Conservation (phyloP, 2,797 vertebrate species). For the Galago senegalensis region DNA sequence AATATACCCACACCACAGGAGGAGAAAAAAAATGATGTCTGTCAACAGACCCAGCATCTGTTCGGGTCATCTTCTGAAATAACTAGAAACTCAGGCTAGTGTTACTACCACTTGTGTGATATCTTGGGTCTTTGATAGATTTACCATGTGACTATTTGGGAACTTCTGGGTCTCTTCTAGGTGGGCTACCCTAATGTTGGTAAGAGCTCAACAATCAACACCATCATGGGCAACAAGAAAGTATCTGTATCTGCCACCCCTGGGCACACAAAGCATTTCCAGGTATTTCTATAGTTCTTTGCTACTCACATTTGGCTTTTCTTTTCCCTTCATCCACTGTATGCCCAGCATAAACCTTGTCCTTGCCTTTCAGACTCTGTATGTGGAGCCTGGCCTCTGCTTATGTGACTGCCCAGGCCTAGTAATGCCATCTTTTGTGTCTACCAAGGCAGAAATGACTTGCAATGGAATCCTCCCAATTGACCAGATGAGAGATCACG, state of each 20-base stretch:
- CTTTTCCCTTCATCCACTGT: not conserved
- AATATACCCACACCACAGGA: not conserved
- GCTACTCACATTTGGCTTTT: not conserved
- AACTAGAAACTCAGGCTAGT: rapidly evolving
- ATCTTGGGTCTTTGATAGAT: not conserved
- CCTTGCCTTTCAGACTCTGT: constrained; percentile 93
- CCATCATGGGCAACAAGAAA: constrained; percentile 97
- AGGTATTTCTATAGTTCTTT: constrained; percentile 90
- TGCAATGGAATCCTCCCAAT: constrained; percentile 97
- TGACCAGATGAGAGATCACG: constrained; percentile 98
- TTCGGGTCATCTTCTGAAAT: not conserved
- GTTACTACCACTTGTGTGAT: not conserved
- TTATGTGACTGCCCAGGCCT: constrained; percentile 98
- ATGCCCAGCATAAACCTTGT: not conserved
- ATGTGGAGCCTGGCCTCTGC: constrained; percentile 95
- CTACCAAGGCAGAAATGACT: constrained; percentile 99
- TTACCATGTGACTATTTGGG: not conserved
- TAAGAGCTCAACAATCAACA: constrained; percentile 99
- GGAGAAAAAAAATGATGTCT: not conserved
- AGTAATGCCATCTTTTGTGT: constrained; percentile 98
- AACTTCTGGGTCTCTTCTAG: constrained; percentile 86
- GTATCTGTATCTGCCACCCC: constrained; percentile 98
- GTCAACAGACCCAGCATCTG: not conserved
- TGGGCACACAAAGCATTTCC: constrained; percentile 98
- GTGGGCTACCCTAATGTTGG: constrained; percentile 99